Percentiles rank a stretch among this genome's conserved stretches.
Conservation (phyloP, 2,113 vertebrate species). For the Mesembrinibis cayennensis region DNA sequence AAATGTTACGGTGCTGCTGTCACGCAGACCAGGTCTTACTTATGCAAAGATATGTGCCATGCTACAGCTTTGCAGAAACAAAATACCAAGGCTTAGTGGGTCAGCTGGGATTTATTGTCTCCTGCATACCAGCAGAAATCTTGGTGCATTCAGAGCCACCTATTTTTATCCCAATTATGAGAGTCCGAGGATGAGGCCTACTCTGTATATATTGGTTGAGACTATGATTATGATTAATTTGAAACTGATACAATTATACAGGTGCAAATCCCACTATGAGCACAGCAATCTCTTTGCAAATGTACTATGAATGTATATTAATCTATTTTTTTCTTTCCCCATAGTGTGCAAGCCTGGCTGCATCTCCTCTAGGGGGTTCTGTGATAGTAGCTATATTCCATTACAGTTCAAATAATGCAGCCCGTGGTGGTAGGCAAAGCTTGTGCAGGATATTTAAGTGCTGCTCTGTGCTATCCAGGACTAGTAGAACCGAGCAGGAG, state of each 20-base stretch:
- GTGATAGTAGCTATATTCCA: not conserved
- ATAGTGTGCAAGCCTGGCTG: not conserved
- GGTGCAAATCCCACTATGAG: constrained; percentile 30
- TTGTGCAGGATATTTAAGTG: not conserved
- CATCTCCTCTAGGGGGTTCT: not conserved
- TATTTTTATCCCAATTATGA: constrained; percentile 2
- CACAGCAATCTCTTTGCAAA: constrained; percentile 42
- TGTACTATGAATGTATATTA: constrained; percentile 41
- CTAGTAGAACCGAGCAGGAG: not conserved
- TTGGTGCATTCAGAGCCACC: constrained; percentile 18
- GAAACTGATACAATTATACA: constrained; percentile 57
- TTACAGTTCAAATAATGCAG: not conserved
- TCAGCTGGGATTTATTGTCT: constrained; percentile 44
- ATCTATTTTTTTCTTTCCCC: not conserved
- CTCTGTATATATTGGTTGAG: not conserved
- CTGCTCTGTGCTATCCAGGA: not conserved
- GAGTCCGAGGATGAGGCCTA: constrained; percentile 23
- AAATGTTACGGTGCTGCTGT: not conserved
- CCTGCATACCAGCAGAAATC: not conserved
- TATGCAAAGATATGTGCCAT: not conserved
- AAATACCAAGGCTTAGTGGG: constrained; percentile 28
- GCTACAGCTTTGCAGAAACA: constrained; percentile 1
- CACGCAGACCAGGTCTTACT: not conserved
- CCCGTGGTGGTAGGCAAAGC: not conserved
- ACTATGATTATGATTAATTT: constrained; percentile 54